Base-by-base conservation (phyloP, 92 coral and sea anemone species). In the Heteractis magnifica region DNA sequence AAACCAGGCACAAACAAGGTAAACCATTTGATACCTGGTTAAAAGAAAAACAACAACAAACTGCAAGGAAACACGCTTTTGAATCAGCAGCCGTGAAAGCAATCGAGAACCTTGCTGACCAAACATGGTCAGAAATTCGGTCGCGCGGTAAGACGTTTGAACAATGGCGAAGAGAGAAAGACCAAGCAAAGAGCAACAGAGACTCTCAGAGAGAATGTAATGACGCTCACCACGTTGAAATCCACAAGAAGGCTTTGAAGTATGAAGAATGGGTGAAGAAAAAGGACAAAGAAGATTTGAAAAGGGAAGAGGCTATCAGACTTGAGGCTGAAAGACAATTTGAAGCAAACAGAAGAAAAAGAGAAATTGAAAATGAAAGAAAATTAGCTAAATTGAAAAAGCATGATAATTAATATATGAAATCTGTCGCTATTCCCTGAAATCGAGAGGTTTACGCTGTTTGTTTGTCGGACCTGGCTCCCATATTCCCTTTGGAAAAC, bases 211-310 rank as follows among this genome's bases (percentile, higher is more conserved):
- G 18, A 16, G 53, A 20, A 18, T 26, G 50, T n/a, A 21, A 18
- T 65, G 60, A 18, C 12, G 49, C n/a, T 44, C 23, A 52, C 18
- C 72, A 64, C 6, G 65, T 49, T 13, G 50, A 52, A 21, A n/a
- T 49, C 19, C 16, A 77, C 55, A 56, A 55, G 19, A 56, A 20
- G 70, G 52, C 73, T 34, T 71, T 81, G 77, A 81, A 81, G 64
- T 81, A 13, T 16, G 85, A 71, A 18, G 85, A 81, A 72, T 81
- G 85, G 85, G 11, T 81, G 77, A 81, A 64, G 77, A 65, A 44
- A 50, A 81, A 81, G 52, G 70, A 81, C 76, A 65, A 81, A 18
- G 85, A 81, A 72, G 85, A 75, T 10, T 52, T 80, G 4, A 7
- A 60, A 51, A 80, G 76, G 56, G 76, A 79, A 60, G 83, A 79